Percentiles rank a stretch among this genome's conserved stretches.
Evolutionary conservation across 53 echinoderm and acorn worm genomes (phyloP).

Genomic region (Luidia sarsii): DNA sequence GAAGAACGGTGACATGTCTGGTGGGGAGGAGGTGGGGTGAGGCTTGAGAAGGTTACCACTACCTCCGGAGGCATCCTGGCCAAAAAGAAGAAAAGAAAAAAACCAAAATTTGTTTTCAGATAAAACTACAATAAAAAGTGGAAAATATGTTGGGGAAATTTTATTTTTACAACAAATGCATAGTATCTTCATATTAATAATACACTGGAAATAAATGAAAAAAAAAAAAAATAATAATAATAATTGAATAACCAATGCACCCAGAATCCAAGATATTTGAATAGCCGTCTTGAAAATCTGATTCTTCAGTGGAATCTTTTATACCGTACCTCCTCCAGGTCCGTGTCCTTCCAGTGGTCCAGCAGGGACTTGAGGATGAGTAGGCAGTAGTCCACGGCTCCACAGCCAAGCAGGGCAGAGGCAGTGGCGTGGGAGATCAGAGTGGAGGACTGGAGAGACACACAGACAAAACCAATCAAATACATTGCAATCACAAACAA

Average conservation of each 20-base stretch:
- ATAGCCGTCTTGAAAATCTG: too few relatives aligned
- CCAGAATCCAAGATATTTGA: too few relatives aligned
- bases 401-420: slow-evolving; percentile 82
- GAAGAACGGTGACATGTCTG: slow-evolving; percentile 99
- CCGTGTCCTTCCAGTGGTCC: slow-evolving; percentile 97
- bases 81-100: background rate
- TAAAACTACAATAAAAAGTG: too few relatives aligned
- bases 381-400: slow-evolving; percentile 94
- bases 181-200: too few relatives aligned
- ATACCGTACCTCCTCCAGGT: slow-evolving; percentile 81
- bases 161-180: too few relatives aligned
- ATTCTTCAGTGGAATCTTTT: too few relatives aligned
- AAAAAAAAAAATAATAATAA: background rate
- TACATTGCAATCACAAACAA: background rate
- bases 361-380: slow-evolving; percentile 90
- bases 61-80: slow-evolving; percentile 71
- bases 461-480: too few relatives aligned
- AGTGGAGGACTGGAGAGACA: slow-evolving; percentile 89
- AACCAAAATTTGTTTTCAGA: too few relatives aligned
- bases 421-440: slow-evolving; percentile 97
- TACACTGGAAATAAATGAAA: background rate
- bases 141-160: too few relatives aligned
- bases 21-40: slow-evolving; percentile 89
- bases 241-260: too few relatives aligned
- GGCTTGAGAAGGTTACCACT: slow-evolving; percentile 88